Conservation (phyloP, 2,797 vertebrate genomes). For the Heterohyrax brucei region DNA sequence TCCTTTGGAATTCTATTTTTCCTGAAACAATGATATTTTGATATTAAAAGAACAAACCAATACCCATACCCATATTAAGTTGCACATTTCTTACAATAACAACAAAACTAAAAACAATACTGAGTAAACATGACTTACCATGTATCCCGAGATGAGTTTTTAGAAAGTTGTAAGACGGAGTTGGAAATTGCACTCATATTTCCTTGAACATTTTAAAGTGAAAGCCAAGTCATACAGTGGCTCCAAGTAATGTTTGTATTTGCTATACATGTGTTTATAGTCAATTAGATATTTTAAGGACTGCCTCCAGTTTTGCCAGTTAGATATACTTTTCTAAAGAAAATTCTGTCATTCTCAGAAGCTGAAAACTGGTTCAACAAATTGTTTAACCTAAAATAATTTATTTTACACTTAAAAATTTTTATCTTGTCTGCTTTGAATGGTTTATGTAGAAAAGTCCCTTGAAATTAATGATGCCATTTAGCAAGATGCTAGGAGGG, state of each 20-base stretch:
- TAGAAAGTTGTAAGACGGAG: not conserved
- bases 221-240: not conserved
- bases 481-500: not conserved
- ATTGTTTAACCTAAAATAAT: not conserved
- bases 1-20: not conserved
- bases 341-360: not conserved
- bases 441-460: not conserved
- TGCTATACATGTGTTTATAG: not conserved
- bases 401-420: conserved; percentile 2
- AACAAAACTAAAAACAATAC: not conserved
- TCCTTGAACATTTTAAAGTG: not conserved
- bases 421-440: not conserved
- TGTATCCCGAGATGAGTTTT: not conserved
- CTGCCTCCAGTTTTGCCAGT: not conserved
- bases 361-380: not conserved
- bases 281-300: not conserved
- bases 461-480: not conserved
- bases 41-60: not conserved
- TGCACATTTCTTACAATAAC: not conserved
- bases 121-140: not conserved
- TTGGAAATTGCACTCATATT: not conserved
- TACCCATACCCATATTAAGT: not conserved
- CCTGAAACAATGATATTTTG: not conserved
- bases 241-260: not conserved
- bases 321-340: not conserved